phyloP scores from a whole-genome alignment of 2,797 vertebrate species.

The Distichodus sexfasciatus region DNA sequence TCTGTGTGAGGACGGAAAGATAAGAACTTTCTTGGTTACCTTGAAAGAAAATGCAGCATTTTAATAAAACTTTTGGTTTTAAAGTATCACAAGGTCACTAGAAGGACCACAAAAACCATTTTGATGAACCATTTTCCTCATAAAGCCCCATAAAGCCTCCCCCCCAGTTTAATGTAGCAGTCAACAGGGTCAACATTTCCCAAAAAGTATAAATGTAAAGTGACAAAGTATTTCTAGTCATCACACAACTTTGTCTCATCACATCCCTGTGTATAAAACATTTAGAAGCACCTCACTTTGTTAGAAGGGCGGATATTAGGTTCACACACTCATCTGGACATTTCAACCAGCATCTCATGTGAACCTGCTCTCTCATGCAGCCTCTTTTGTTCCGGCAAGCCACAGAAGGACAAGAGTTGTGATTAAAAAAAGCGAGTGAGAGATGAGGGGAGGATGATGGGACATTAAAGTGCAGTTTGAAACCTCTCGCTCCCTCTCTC shows the following conservation, averaged over 20 bases:
- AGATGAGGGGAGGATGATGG: constrained; percentile 29
- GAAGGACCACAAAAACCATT: too few relatives aligned
- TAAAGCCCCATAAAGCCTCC: too few relatives aligned
- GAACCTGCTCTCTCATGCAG: neutral
- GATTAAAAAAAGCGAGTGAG: constrained; percentile 21
- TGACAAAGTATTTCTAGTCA: neutral
- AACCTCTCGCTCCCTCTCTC: constrained; percentile 40
- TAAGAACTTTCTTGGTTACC: too few relatives aligned
- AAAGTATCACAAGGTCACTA: too few relatives aligned
- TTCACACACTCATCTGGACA: neutral
- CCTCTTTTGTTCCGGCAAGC: constrained; percentile 10
- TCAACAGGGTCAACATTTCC: too few relatives aligned
- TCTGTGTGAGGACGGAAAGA: too few relatives aligned
- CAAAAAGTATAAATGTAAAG: too few relatives aligned
- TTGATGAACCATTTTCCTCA: too few relatives aligned
- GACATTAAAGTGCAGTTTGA: constrained; percentile 51
- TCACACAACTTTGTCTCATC: neutral
- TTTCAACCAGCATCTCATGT: neutral
- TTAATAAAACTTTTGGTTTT: too few relatives aligned
- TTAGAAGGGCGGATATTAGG: neutral
- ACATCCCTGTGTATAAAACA: neutral
- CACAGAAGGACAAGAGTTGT: constrained; percentile 2
- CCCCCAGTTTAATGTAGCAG: too few relatives aligned
- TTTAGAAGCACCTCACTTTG: neutral
- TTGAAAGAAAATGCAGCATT: too few relatives aligned